phyloP scores from a whole-genome alignment of 1,140 invertebrate genomes.

The Melipona quadrifasciata region DNA sequence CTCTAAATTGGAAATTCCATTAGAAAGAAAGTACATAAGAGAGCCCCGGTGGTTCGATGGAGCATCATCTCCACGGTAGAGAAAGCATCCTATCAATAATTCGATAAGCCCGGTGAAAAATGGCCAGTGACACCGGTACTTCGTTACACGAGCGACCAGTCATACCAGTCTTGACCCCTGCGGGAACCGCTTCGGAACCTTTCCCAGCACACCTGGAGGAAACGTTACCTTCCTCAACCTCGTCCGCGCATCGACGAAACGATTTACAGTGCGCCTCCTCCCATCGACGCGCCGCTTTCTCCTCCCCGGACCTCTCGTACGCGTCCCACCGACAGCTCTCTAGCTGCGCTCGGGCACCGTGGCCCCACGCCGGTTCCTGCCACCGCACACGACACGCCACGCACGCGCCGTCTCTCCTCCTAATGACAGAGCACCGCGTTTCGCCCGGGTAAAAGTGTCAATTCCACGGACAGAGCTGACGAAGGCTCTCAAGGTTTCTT shows the following conservation, averaged over 20 bases:
- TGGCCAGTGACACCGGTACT: slow-evolving; percentile 46
- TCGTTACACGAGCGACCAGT: slow-evolving; percentile 50
- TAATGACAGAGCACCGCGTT: slow-evolving; percentile 56
- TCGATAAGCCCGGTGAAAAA: slow-evolving; percentile 36
- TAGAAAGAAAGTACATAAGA: not conserved
- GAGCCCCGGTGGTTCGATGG: not conserved
- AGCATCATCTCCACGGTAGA: not conserved
- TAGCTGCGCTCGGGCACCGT: not conserved
- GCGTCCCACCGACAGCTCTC: slow-evolving; percentile 36
- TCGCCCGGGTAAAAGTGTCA: slow-evolving; percentile 53
- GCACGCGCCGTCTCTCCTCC: slow-evolving; percentile 61
- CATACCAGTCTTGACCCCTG: slow-evolving; percentile 52
- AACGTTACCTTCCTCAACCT: slow-evolving; percentile 62
- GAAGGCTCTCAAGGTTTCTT: not conserved
- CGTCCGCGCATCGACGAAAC: slow-evolving; percentile 60
- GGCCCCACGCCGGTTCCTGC: slow-evolving; percentile 23
- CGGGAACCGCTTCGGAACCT: slow-evolving; percentile 47
- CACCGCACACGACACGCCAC: slow-evolving; percentile 39
- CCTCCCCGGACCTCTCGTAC: slow-evolving; percentile 46
- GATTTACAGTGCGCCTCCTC: slow-evolving; percentile 50
- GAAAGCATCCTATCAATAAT: slow-evolving; percentile 37
- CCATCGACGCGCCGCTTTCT: not conserved
- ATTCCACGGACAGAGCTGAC: slow-evolving; percentile 36
- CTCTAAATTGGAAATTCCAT: slow-evolving; percentile 12
- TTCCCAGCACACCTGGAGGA: slow-evolving; percentile 40